Base-by-base conservation (phyloP, 2,888 invertebrate species). In the Diogma glabrata region DNA sequence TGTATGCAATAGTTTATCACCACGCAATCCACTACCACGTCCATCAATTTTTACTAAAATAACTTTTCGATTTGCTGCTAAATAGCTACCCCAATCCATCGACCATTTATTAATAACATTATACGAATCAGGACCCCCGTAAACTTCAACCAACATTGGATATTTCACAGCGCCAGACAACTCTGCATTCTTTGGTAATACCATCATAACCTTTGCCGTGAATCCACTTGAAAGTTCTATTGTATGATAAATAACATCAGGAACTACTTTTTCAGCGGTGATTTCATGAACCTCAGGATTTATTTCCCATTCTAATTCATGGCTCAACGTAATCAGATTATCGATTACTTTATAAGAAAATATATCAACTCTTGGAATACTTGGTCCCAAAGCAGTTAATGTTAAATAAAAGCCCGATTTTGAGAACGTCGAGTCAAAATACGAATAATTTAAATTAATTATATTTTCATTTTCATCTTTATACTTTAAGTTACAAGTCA, bases 1-100 rank as follows among this genome's bases (percentile, higher is more conserved):
- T 5, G 89, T 75, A 65, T 92, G 91, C 62, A 89, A 72, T 63
- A 88, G 81, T 49, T 77, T 77, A 58, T 91, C 86, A 22, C 96
- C 95, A 58, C 87, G 81, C 48, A 87, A 74, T 0, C 90, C 91
- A 0, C 91, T 85, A 7, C 96, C 96, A 51, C 95, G 75, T 1
- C 87, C 89, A 72, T 97, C 96, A 54, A 96, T 92, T 57, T 81
- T 79, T 0, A 87, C 92, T 58, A 92, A 84, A 53, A 94, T 87
- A 56, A 92, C 81, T 58, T 84, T 84, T 67, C 84, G 84, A 54
- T 87, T 84, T 16, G 86, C 83, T 16, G 87, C 82, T 47, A 96
- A 74, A 60, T 91, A 93, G 33, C 86, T 83, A 52, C 88, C 88
- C 91, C 93, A 94, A 64, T 87, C 87, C 17, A 93, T 64, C 55